These are phyloP conservation scores for Calameuta filiformis DNA, from an alignment of 2,888 invertebrate species.

Conservation along the genomic window DNA sequence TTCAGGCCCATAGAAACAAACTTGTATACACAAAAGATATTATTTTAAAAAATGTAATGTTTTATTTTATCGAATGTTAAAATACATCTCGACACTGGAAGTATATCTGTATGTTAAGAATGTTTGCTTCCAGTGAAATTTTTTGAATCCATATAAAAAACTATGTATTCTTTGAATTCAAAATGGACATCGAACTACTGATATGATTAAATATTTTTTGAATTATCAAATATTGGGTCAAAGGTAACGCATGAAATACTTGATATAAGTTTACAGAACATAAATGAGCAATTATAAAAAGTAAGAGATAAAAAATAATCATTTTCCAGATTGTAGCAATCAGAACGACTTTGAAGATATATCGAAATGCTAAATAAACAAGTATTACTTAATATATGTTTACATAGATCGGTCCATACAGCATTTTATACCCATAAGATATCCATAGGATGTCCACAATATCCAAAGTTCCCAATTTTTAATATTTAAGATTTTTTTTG, in stretches of 20 bases:
- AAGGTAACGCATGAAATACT: not conserved
- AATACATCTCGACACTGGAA: too few species aligned
- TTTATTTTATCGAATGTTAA: too few species aligned
- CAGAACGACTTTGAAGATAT: not conserved
- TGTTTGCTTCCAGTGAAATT: not conserved
- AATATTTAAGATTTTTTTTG: too few species aligned
- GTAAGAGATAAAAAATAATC: not conserved
- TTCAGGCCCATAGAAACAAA: too few species aligned
- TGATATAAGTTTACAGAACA: not conserved
- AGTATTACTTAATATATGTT: not conserved
- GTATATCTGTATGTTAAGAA: not conserved
- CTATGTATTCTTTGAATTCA: not conserved
- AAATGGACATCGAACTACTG: not conserved
- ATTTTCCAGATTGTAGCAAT: not conserved
- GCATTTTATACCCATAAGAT: too few species aligned
- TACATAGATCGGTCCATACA: too few species aligned
- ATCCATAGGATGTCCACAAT: too few species aligned
- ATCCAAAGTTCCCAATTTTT: too few species aligned
- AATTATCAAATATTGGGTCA: not conserved
- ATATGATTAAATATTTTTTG: not conserved
- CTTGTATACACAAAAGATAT: too few species aligned
- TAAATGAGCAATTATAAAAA: not conserved
- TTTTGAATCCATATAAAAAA: not conserved
- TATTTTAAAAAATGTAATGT: too few species aligned
- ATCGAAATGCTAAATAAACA: not conserved